These are phyloP conservation scores for Agonopterix subpropinquella DNA, from an alignment of 2,888 invertebrate genomes.

Conservation along the genomic window DNA sequence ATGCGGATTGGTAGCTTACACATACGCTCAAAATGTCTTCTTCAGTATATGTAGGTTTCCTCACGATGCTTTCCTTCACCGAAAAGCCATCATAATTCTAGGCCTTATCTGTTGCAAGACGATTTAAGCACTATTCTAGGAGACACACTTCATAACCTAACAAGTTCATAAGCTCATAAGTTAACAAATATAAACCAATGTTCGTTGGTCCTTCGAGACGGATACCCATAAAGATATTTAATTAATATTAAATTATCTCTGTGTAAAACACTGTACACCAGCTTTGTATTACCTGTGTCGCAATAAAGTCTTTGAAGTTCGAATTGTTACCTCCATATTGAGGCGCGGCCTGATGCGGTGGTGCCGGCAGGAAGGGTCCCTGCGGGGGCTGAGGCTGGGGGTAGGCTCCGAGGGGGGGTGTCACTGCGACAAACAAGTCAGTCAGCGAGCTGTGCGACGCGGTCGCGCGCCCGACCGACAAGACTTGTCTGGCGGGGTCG, in stretches of 20 bases:
- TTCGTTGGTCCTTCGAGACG: neutral
- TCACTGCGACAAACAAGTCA: conserved; percentile 65
- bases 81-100: too few relatives aligned
- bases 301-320: too few relatives aligned
- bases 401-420: conserved; percentile 73
- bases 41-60: too few relatives aligned
- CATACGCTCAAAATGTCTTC: too few relatives aligned
- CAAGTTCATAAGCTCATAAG: neutral
- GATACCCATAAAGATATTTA: neutral
- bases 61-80: too few relatives aligned
- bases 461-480: neutral
- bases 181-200: neutral
- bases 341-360: conserved; percentile 77
- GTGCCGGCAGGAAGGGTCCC: conserved; percentile 78
- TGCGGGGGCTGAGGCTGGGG: conserved; percentile 77
- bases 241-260: too few relatives aligned
- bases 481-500: neutral
- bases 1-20: too few relatives aligned
- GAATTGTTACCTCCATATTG: conserved; percentile 65
- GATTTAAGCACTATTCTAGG: too few relatives aligned
- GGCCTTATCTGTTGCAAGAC: too few relatives aligned
- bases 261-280: too few relatives aligned
- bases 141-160: too few relatives aligned
- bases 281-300: too few relatives aligned
- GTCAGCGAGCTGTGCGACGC: neutral